Evolutionary conservation across 2,797 vertebrate genomes (phyloP).

Genomic region (Aulostomus chinensis): DNA sequence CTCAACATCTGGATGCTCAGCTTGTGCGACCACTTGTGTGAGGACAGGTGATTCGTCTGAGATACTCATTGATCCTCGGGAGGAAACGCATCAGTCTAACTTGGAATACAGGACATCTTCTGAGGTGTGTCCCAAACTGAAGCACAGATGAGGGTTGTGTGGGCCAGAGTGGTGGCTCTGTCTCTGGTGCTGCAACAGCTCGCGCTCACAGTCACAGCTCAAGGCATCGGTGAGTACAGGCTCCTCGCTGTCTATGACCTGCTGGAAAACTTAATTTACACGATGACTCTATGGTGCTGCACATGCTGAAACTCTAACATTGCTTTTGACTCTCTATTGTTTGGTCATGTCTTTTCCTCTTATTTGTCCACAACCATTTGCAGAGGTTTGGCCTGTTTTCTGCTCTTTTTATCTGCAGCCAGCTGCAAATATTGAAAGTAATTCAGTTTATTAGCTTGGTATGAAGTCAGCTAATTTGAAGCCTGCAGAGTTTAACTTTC

Average conservation of each 20-base stretch:
- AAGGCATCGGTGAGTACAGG: conserved; percentile 87
- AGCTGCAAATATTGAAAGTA: neutral
- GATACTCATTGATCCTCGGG: conserved; percentile 14
- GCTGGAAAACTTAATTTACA: conserved; percentile 1
- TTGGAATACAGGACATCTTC: conserved; percentile 7
- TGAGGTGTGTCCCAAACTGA: conserved; percentile 19
- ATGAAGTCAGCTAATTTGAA: conserved; percentile 1
- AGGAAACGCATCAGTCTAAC: conserved; percentile 13
- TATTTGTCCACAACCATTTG: neutral
- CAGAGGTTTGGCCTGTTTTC: neutral
- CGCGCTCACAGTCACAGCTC: conserved; percentile 69
- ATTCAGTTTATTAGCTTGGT: conserved; percentile 2
- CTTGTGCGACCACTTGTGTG: conserved; percentile 1
- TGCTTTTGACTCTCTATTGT: neutral
- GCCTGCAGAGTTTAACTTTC: conserved; percentile 11
- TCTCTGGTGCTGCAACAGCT: conserved; percentile 81
- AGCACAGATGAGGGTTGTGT: conserved; percentile 61
- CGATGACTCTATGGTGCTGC: neutral
- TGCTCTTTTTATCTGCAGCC: conserved; percentile 1
- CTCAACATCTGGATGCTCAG: conserved; percentile 26
- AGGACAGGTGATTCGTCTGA: neutral
- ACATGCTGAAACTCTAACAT: neutral
- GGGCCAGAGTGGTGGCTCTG: conserved; percentile 67
- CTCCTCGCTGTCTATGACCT: neutral
- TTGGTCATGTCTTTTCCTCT: neutral